Evolutionary conservation across 2,888 invertebrate species (phyloP).

Genomic region (Hoplodrina blanda): DNA sequence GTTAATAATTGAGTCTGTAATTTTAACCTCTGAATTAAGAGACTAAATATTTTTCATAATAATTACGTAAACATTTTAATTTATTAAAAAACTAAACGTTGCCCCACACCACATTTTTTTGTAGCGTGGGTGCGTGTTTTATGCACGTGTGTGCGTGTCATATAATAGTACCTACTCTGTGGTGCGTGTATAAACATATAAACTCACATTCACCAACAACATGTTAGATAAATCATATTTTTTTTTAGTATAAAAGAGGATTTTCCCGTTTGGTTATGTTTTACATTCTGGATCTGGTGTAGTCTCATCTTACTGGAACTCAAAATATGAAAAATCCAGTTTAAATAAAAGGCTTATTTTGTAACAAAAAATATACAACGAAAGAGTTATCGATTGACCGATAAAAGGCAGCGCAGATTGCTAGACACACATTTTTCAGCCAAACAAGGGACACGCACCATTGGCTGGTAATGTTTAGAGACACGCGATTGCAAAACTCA

Average conservation of each 20-base stretch:
- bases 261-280: neutral
- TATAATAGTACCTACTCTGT: too few species aligned
- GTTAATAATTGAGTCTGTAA: neutral
- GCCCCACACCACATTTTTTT: too few species aligned
- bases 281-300: neutral
- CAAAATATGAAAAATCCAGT: neutral
- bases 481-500: slow-evolving; percentile 78
- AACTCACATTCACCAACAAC: too few species aligned
- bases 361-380: slow-evolving; percentile 13
- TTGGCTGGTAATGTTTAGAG: slow-evolving; percentile 68
- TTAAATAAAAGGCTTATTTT: neutral
- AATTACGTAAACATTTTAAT: neutral
- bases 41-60: neutral
- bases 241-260: neutral
- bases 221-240: neutral
- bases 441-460: slow-evolving; percentile 78
- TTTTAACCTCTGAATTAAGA: neutral
- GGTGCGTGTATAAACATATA: too few species aligned
- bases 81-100: too few species aligned
- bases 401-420: slow-evolving; percentile 74
- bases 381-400: slow-evolving; percentile 74
- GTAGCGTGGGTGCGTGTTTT: too few species aligned
- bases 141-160: too few species aligned
- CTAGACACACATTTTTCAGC: slow-evolving; percentile 76
- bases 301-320: neutral